Evolutionary conservation across 1,140 invertebrate genomes (phyloP).

Genomic region (Venturia canescens): DNA sequence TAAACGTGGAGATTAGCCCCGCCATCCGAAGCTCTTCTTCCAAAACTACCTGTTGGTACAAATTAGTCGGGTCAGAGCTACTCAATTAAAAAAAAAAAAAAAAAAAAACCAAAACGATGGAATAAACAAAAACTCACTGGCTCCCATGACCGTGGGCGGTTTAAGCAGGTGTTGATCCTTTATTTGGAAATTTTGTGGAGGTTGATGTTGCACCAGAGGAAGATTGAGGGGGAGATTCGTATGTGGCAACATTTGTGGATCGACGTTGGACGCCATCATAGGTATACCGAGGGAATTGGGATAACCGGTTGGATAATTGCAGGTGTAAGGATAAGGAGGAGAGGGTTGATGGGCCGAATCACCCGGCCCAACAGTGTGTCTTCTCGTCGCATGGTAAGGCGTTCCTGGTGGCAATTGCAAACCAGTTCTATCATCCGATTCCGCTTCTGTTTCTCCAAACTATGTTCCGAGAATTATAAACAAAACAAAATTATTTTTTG

Average conservation of each 20-base stretch:
- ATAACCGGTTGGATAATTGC: conserved; percentile 69
- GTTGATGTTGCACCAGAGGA: conserved; percentile 85
- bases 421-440: conserved; percentile 77
- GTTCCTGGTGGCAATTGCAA: conserved; percentile 70
- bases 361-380: conserved; percentile 95
- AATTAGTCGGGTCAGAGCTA: conserved; percentile 8
- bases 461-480: conserved; percentile 69
- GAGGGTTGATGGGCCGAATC: conserved; percentile 87
- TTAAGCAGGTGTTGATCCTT: conserved; percentile 96
- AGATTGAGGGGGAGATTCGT: conserved; percentile 86
- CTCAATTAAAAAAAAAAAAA: conserved; percentile 23
- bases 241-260: conserved; percentile 77
- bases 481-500: conserved; percentile 28
- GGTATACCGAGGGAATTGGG: conserved; percentile 67
- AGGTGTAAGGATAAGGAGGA: conserved; percentile 67
- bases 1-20: conserved; percentile 93
- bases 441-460: conserved; percentile 83
- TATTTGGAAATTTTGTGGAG: conserved; percentile 90
- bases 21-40: conserved; percentile 95
- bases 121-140: conserved; percentile 80
- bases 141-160: conserved; percentile 92
- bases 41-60: conserved; percentile 85
- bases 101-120: background rate
- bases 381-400: conserved; percentile 79
- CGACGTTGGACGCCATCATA: conserved; percentile 69